Conservation (phyloP, 2,888 invertebrate genomes). For the Pterostichus niger region DNA sequence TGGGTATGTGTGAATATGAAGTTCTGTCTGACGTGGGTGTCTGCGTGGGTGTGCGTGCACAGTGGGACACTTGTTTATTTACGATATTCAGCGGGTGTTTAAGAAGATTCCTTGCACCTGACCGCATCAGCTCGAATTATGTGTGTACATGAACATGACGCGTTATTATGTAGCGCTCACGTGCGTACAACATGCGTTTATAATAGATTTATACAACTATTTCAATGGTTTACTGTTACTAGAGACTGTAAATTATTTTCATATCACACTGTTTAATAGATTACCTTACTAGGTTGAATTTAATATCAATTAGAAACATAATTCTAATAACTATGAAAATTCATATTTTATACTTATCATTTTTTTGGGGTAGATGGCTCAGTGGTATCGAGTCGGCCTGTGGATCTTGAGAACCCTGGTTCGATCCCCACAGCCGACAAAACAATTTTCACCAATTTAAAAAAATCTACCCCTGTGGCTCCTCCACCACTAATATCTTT, state of each 20-base stretch:
- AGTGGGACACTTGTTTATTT: conserved; percentile 37
- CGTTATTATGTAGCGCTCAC: neutral
- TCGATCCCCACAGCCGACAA: no score
- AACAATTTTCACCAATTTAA: no score
- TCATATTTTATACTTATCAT: no score
- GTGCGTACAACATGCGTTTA: neutral
- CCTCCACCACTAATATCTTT: no score
- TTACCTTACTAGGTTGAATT: neutral
- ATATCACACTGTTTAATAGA: conserved; percentile 11
- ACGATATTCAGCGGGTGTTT: conserved; percentile 24
- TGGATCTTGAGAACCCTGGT: no score
- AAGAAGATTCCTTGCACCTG: conserved; percentile 24
- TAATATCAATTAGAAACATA: no score
- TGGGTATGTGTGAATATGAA: no score
- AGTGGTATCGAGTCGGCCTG: no score
- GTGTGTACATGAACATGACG: neutral
- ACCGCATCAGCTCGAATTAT: conserved; percentile 10
- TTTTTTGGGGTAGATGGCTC: no score
- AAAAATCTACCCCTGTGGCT: no score
- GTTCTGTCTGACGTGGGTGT: no score
- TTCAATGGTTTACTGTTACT: conserved; percentile 13
- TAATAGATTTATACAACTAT: conserved; percentile 28
- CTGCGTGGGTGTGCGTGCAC: conserved; percentile 1
- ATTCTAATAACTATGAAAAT: no score
- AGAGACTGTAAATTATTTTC: neutral